Evolutionary conservation across 1,140 invertebrate species (phyloP), one percentile per base, ranked within the genome.

Genomic region (Macrosteles quadrilineatus): DNA sequence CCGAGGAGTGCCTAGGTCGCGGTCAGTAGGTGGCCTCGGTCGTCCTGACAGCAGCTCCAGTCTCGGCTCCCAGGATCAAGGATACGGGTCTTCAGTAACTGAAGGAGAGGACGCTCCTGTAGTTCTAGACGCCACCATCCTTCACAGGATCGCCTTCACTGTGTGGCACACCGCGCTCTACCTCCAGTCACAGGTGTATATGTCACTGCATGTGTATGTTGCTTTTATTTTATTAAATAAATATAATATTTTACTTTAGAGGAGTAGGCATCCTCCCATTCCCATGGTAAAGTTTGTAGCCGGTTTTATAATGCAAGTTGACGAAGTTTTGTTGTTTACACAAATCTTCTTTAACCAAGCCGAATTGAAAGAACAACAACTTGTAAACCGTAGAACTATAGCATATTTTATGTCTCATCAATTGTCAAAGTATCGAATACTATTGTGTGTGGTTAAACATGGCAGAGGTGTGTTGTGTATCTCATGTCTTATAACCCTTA

Each of bases 151-250:
- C 30, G 86, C 86, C 9, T 87, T 87, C 75, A 86, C 85, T 2
- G 80, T 87, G 40, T 87, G 85, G 85, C 86, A 86, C 75, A 85
- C 84, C 62, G 85, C 85, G 17, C 82, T 87, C 69, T 83, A 86
- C 74, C 82, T 87, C 59, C 83, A 87, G 77, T 69, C 71, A 59
- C 74, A 76, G 72, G 62, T 63, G 6, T 50, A 21, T 17, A 21
- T n/a, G 21, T 4, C 14, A 40, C 36, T 40, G 36, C 17, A 9
- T 40, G 17, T 40, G 36, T 40, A 40, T 40, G 17, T 9, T 40
- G 17, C 17, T 40, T 40, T 6, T 40, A 17, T 9, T 40, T 40
- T 40, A 40, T 40, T 9, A 6, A 40, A 17, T 40, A 40, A 6
- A 40, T 17, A 17, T 9, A 40, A 40, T 40, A 17, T 40, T 9